Base-by-base conservation (phyloP, 2,888 invertebrate species). In the Parthenolecanium corni region DNA sequence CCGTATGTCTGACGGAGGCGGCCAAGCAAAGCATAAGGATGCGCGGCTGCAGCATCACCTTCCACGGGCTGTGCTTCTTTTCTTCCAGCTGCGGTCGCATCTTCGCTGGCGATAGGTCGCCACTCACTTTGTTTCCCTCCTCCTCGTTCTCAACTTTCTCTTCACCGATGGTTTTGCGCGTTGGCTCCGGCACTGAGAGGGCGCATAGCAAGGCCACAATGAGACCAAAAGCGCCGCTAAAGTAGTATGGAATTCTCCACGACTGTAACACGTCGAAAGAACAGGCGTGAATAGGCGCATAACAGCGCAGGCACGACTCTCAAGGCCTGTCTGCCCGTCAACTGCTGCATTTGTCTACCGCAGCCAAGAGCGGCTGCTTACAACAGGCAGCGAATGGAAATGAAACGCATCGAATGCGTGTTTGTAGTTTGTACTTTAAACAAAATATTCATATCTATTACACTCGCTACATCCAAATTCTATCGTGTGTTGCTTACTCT, bases 1-100 rank as follows among this genome's bases (percentile, higher is more conserved):
- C 90, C 68, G 88, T 88, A 75, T 91, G 90, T 69, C 90, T 81
- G 68, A 91, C 85, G 44, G 89, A 89, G 18, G 90, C 90, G n/a
- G 89, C 90, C 1, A 90, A 73, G 72, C 87, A 88, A 61, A 91
- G 76, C 72, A 90, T 78, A 36, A 90, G 76, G 67, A 91, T 80
- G 64, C 89, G 79, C 1, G 90, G 90, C 70, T 85, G 86, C 0
- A 80, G 74, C 64, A 90, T 80, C 1, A 89, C 84, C 68, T 81
- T 82, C 87, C 87, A 88, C 68, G 87, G 79, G 1, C 77, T 74
- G 72, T 75, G 71, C 71, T 79, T 73, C 52, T 76, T 74, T 0
- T 72, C 72, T 0, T 71, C 70, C 12, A 5, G 61, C 62, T 78
- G 77, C 20, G 71, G 61, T 71, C 73, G 71, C 73, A 53, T 72